These are phyloP conservation scores for Therioaphis trifolii DNA, from an alignment of 2,888 invertebrate species.

Conservation along the genomic window DNA sequence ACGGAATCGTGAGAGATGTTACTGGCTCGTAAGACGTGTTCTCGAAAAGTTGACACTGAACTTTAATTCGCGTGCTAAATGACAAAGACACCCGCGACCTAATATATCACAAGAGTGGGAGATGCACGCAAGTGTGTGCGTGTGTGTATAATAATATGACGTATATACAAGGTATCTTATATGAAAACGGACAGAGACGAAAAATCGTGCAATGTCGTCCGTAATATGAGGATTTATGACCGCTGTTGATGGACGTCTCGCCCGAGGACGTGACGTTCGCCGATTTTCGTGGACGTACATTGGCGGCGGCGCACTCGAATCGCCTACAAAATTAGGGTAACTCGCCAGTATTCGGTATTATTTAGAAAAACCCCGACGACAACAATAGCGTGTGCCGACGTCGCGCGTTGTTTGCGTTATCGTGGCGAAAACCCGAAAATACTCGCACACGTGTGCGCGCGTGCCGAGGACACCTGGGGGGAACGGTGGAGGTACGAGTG, in stretches of 20 bases:
- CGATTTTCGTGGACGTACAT: not conserved
- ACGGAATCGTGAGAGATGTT: too few species aligned
- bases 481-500: not conserved
- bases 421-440: not conserved
- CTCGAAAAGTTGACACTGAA: not conserved
- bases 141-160: too few species aligned
- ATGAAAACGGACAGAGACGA: not conserved
- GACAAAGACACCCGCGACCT: not conserved
- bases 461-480: not conserved
- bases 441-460: not conserved
- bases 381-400: conserved; percentile 23
- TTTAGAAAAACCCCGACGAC: conserved; percentile 34
- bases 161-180: too few species aligned
- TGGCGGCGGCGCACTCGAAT: not conserved
- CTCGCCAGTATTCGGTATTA: not conserved
- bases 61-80: conserved; percentile 13
- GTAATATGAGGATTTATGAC: conserved; percentile 30
- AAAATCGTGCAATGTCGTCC: conserved; percentile 17
- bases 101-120: not conserved
- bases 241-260: conserved; percentile 35
- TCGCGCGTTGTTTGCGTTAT: not conserved
- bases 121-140: not conserved
- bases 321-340: conserved; percentile 19
- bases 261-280: conserved; percentile 16
- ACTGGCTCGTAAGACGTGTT: too few species aligned